Evolutionary conservation across 1,140 invertebrate species (phyloP).

Genomic region (Macrobrachium rosenbergii): DNA sequence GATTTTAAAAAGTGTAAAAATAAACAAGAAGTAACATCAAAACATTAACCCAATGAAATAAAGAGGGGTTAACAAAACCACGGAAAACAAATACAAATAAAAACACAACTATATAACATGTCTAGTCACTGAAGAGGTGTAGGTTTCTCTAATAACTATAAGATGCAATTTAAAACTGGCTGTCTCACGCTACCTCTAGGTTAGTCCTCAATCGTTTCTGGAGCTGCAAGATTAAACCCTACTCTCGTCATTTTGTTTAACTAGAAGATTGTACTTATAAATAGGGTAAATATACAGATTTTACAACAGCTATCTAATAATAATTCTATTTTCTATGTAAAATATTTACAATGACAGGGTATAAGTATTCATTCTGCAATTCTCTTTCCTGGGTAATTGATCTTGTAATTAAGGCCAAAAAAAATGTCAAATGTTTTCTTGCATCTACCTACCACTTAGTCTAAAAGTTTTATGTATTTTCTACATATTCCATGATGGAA

Average conservation of each 20-base stretch:
- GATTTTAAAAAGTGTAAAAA: no score
- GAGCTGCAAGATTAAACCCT: slow-evolving; percentile 66
- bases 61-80: neutral
- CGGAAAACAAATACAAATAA: slow-evolving; percentile 1
- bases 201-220: slow-evolving; percentile 66
- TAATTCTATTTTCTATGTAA: neutral
- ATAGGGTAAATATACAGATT: neutral
- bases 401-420: no score
- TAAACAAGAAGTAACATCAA: no score
- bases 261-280: slow-evolving; percentile 37
- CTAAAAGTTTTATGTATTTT: no score
- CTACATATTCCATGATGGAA: no score
- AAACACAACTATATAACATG: neutral
- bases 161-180: slow-evolving; percentile 63
- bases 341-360: slow-evolving; percentile 5
- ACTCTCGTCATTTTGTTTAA: slow-evolving; percentile 63
- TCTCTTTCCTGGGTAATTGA: no score
- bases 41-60: neutral
- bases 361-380: no score
- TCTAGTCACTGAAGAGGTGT: slow-evolving; percentile 2
- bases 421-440: no score
- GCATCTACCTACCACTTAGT: no score
- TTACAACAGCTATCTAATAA: no score
- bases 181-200: slow-evolving; percentile 65
- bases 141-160: slow-evolving; percentile 25